phyloP scores from a whole-genome alignment of 2,797 vertebrate species.

The Amniataba percoides region DNA sequence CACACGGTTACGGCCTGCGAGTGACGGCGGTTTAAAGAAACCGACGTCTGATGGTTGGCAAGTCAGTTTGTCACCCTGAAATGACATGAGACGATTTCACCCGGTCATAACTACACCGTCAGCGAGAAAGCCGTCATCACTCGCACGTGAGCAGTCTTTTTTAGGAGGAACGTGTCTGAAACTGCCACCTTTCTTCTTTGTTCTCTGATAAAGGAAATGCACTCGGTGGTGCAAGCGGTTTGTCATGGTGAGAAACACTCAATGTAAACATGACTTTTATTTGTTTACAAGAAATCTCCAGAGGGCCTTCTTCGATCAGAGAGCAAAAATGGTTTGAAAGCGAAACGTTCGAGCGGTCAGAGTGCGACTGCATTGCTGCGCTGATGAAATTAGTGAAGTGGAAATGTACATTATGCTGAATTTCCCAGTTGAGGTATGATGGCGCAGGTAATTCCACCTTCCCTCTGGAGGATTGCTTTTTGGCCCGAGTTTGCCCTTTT shows the following conservation, averaged over 20 bases:
- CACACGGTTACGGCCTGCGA: too few relatives aligned
- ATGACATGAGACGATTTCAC: too few relatives aligned
- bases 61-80: too few relatives aligned
- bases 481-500: not conserved
- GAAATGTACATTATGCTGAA: not conserved
- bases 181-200: not conserved
- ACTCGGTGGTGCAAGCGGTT: not conserved
- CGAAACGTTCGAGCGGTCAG: not conserved
- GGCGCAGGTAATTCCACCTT: not conserved
- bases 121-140: not conserved
- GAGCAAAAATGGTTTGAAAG: constrained; percentile 2
- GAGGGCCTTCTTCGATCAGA: not conserved
- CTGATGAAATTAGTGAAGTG: not conserved
- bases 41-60: too few relatives aligned
- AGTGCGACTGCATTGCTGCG: not conserved
- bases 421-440: not conserved
- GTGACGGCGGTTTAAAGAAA: too few relatives aligned
- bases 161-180: not conserved
- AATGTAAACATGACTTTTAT: not conserved
- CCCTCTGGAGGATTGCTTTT: not conserved
- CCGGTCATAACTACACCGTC: not conserved
- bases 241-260: not conserved
- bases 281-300: not conserved
- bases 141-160: too few relatives aligned
- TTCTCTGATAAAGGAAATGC: not conserved